A percentile compares a stretch with the other conserved stretches of the same genome.
Conservation (phyloP, 2,888 invertebrate genomes). For the Tetragonisca angustula region DNA sequence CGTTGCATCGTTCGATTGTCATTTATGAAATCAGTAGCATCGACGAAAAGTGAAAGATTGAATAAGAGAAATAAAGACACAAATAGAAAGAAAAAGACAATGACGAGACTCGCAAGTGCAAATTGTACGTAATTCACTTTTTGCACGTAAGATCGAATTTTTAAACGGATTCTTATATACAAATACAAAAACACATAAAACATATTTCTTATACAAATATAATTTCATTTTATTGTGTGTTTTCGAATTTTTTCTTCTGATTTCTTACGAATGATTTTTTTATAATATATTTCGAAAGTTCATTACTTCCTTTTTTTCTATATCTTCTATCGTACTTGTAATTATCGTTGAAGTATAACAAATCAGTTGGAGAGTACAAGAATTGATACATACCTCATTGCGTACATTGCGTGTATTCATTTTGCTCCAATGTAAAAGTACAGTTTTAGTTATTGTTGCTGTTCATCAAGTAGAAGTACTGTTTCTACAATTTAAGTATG, state of each 20-base stretch:
- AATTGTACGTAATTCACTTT: neutral
- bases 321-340: neutral
- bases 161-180: neutral
- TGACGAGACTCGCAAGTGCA: neutral
- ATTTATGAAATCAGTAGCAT: neutral
- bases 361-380: neutral
- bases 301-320: neutral
- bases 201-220: neutral
- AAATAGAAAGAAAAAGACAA: conserved; percentile 12
- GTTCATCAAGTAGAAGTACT: neutral
- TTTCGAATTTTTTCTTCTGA: neutral
- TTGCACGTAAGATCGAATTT: neutral
- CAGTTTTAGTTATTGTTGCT: neutral
- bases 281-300: neutral
- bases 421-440: neutral
- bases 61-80: conserved; percentile 4
- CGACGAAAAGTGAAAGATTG: conserved; percentile 14
- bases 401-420: neutral
- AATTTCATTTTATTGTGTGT: neutral
- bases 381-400: neutral
- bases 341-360: neutral
- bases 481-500: neutral
- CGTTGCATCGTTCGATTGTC: neutral
- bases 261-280: neutral
- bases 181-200: neutral